Conservation (phyloP, 2,888 invertebrate genomes). For the Phlogophora meticulosa region DNA sequence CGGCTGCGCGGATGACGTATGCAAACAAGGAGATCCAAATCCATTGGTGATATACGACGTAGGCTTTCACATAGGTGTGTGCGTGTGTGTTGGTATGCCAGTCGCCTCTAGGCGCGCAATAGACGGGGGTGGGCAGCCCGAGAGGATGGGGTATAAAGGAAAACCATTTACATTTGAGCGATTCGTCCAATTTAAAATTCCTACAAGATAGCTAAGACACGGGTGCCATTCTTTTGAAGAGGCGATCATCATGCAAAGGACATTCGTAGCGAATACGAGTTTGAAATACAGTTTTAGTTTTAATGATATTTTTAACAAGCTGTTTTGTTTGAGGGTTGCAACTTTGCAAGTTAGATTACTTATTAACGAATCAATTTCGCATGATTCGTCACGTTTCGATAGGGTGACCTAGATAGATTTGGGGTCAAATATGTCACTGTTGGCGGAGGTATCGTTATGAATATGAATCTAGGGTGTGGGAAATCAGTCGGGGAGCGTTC, state of each 20-base stretch:
- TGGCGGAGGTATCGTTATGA: slow-evolving; percentile 86
- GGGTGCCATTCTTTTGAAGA: slow-evolving; percentile 91
- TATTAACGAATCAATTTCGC: slow-evolving; percentile 72
- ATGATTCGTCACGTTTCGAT: slow-evolving; percentile 73
- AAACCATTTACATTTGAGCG: slow-evolving; percentile 92
- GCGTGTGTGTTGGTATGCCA: slow-evolving; percentile 90
- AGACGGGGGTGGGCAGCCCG: slow-evolving; percentile 89
- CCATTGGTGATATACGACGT: slow-evolving; percentile 85
- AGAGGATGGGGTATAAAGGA: slow-evolving; percentile 91
- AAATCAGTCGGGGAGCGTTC: slow-evolving; percentile 89
- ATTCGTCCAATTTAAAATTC: slow-evolving; percentile 92
- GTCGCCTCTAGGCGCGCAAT: slow-evolving; percentile 91
- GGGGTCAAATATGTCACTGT: slow-evolving; percentile 80
- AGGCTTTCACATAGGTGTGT: slow-evolving; percentile 84
- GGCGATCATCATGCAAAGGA: slow-evolving; percentile 86
- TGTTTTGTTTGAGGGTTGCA: slow-evolving; percentile 60
- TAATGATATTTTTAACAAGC: slow-evolving; percentile 74
- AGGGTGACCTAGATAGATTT: slow-evolving; percentile 75
- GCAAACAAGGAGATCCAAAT: slow-evolving; percentile 83
- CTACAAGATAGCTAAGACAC: slow-evolving; percentile 91
- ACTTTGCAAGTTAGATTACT: slow-evolving; percentile 60
- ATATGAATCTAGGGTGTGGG: slow-evolving; percentile 89
- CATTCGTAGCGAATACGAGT: slow-evolving; percentile 76
- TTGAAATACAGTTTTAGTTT: slow-evolving; percentile 73
- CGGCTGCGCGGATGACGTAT: slow-evolving; percentile 82